Percentiles rank a stretch among this genome's conserved stretches.
phyloP scores from a whole-genome alignment of 1,140 invertebrate genomes.

The Lordiphosa mommai region DNA sequence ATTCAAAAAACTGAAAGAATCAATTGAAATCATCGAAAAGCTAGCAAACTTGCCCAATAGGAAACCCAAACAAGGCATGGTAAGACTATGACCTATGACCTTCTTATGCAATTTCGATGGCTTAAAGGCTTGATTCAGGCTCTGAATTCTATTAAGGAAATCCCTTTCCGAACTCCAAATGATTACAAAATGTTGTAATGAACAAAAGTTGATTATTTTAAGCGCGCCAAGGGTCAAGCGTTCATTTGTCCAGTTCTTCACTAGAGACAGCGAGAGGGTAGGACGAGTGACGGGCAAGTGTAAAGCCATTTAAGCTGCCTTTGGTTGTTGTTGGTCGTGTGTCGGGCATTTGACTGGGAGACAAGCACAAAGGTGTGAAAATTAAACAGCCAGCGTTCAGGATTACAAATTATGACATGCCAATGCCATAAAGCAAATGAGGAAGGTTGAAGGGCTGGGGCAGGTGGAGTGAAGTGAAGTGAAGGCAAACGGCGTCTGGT shows the following conservation, averaged over 20 bases:
- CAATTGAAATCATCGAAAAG: too few species aligned
- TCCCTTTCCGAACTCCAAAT: too few species aligned
- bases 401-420: conserved; percentile 77
- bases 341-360: conserved; percentile 39
- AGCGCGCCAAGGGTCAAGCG: not conserved
- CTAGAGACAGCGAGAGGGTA: too few species aligned
- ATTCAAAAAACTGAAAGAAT: too few species aligned
- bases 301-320: conserved; percentile 41
- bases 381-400: conserved; percentile 69
- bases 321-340: conserved; percentile 36
- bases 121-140: too few species aligned
- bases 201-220: not conserved
- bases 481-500: too few species aligned
- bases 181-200: conserved; percentile 14
- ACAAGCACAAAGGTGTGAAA: conserved; percentile 68
- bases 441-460: not conserved
- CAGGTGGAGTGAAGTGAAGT: conserved; percentile 12
- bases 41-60: too few species aligned
- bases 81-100: too few species aligned
- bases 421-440: conserved; percentile 61
- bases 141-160: too few species aligned
- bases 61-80: too few species aligned
- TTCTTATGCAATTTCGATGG: too few species aligned
- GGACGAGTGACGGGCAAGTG: not conserved
- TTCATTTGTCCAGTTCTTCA: conserved; percentile 10